Evolutionary conservation across 2,888 invertebrate genomes (phyloP).

Genomic region (Oscheius sp.): DNA sequence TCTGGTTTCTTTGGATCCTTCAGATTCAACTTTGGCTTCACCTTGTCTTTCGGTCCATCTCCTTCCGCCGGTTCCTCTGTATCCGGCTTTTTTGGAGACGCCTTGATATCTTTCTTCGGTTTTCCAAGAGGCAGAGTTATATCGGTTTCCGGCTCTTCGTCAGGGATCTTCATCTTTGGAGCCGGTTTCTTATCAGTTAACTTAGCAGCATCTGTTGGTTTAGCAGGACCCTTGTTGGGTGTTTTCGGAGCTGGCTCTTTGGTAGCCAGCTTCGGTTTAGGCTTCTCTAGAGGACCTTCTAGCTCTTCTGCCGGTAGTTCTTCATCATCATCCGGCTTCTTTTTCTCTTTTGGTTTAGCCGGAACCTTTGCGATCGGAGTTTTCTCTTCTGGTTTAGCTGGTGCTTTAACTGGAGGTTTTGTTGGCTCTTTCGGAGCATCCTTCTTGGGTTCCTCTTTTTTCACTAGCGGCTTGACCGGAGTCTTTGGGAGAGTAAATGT

Average conservation of each 20-base stretch:
- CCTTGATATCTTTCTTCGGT: slow-evolving; percentile 26
- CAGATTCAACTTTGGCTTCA: slow-evolving; percentile 32
- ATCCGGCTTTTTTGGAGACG: slow-evolving; percentile 26
- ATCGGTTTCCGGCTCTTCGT: slow-evolving; percentile 27
- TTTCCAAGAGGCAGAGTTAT: slow-evolving; percentile 27
- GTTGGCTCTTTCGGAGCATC: no score
- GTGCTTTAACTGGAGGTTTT: slow-evolving; percentile 14
- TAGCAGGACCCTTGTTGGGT: no score
- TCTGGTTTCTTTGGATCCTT: slow-evolving; percentile 7
- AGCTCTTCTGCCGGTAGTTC: slow-evolving; percentile 35
- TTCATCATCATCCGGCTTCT: slow-evolving; percentile 1
- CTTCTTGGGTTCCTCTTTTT: no score
- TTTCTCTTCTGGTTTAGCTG: slow-evolving; percentile 13
- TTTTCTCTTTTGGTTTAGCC: background rate
- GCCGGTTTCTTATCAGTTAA: slow-evolving; percentile 5
- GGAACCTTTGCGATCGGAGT: background rate
- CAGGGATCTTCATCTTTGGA: slow-evolving; percentile 36
- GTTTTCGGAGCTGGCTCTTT: slow-evolving; percentile 27
- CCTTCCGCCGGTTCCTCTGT: slow-evolving; percentile 30
- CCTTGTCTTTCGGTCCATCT: slow-evolving; percentile 37
- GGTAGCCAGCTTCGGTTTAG: slow-evolving; percentile 27
- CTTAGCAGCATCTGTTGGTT: slow-evolving; percentile 16
- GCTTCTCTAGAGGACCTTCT: slow-evolving; percentile 31
- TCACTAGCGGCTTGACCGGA: background rate
- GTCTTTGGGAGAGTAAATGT: slow-evolving; percentile 32